Base-by-base conservation (phyloP, 2,113 vertebrate genomes). In the Vicugna pacos region DNA sequence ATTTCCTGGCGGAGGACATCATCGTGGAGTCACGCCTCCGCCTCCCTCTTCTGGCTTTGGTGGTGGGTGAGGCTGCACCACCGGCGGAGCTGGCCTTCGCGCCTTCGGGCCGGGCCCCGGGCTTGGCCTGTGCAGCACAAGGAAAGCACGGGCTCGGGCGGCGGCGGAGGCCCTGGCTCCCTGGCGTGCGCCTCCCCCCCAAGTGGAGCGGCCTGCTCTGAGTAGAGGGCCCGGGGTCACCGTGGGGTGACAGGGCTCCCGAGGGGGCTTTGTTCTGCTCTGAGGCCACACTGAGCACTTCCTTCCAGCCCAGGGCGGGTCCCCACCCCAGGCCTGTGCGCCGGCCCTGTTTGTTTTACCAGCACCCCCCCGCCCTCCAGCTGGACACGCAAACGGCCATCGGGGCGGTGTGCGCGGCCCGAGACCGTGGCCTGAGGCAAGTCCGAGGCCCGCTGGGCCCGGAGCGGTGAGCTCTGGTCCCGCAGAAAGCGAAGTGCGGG, bases 261-360 rank as follows among this genome's bases (percentile, higher is more conserved):
- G 98, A 95, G 97, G 98, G 73, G 98, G 98, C 99, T 99, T 99
- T 99, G 99, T 99, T 99, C 98, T 16, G 64, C 72, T 98, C 98
- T 98, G 98, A 97, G 83, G 98, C 98, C 98, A 97, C 98, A 98
- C 98, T 97, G 98, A 98, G 98, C 98, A 97, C 98, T 99, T 99
- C 99, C 99, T 99, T 99, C 99, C 99, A 99, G 79, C 46, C 81
- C 70, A 89, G 69, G 1, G 48, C 65, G 20, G 6, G 20, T 83
- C 95, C 95, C 81, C 97, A 64, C 94, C 80, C 56, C 70, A 38
- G 90, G 86, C 97, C 97, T 96, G 96, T 83, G 91, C 95, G 86
- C 85, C 54, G 95, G 86, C 96, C 91, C 52, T 99, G 99, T 99
- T 99, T 99, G 99, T 99, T 99, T 99, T 99, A 98, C 97, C 98